Percentiles rank a stretch among this genome's conserved stretches.
These are phyloP conservation scores for Portunus trituberculatus DNA, from an alignment of 1,140 invertebrate genomes.

Conservation along the genomic window DNA sequence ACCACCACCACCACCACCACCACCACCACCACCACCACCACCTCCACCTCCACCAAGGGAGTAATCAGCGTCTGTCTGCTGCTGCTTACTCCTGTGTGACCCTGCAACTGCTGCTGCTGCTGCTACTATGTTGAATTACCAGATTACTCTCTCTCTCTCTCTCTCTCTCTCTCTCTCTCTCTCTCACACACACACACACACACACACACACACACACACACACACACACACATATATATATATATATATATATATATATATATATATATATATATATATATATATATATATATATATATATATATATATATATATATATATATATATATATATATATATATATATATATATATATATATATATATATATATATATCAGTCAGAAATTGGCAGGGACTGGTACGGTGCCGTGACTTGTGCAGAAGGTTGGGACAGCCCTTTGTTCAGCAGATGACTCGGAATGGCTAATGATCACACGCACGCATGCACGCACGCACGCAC, in stretches of 20 bases:
- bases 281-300: constrained; percentile 37
- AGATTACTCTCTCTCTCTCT: neutral
- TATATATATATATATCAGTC: constrained; percentile 38
- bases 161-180: constrained; percentile 10
- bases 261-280: constrained; percentile 29
- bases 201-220: too few relatives aligned
- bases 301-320: constrained; percentile 47
- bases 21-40: too few relatives aligned
- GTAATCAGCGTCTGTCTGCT: neutral
- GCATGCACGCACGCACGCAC: constrained; percentile 26
- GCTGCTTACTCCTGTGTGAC: neutral
- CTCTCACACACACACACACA: neutral
- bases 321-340: constrained; percentile 51
- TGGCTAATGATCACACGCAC: neutral
- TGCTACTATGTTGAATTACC: neutral
- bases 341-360: constrained; percentile 58
- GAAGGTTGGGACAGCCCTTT: too few relatives aligned
- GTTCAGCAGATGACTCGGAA: too few relatives aligned
- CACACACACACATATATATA: neutral
- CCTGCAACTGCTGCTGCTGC: neutral
- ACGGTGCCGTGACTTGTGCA: neutral
- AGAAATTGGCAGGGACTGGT: neutral
- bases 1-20: neutral
- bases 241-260: neutral
- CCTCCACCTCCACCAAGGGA: too few relatives aligned